phyloP scores from a whole-genome alignment of 1,140 invertebrate species.

The Chymomyza costata region DNA sequence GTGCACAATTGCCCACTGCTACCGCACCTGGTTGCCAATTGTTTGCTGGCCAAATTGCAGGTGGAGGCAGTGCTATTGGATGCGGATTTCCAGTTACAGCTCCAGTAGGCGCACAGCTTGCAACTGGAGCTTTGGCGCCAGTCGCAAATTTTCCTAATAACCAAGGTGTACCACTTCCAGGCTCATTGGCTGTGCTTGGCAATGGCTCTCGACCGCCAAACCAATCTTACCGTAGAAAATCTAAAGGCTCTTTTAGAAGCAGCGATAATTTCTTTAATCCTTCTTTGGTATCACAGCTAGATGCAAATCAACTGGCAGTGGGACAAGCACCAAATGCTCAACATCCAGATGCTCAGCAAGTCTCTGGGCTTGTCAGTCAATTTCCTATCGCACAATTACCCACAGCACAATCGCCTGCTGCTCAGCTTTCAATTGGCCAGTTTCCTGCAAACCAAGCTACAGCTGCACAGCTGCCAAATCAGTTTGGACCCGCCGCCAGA shows the following conservation, averaged over 20 bases:
- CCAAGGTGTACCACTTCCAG: no score
- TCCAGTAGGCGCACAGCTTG: no score
- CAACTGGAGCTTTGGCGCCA: no score
- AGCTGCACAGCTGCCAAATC: conserved; percentile 20
- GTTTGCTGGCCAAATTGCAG: conserved; percentile 5
- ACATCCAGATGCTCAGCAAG: conserved; percentile 21
- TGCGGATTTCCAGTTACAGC: no score
- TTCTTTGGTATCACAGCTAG: conserved; percentile 15
- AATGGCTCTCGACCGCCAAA: conserved; percentile 21
- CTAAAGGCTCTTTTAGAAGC: conserved; percentile 12
- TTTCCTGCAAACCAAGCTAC: conserved; percentile 12
- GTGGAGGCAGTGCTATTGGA: no score
- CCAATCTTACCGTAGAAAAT: background rate
- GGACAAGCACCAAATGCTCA: conserved; percentile 24
- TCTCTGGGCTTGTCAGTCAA: conserved; percentile 30
- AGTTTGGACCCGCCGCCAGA: conserved; percentile 16
- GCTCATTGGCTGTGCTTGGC: no score
- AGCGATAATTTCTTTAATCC: conserved; percentile 29
- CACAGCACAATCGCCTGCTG: no score
- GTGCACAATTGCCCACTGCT: conserved; percentile 22
- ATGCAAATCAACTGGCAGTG: background rate
- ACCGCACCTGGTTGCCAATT: conserved; percentile 29
- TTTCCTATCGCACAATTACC: conserved; percentile 19
- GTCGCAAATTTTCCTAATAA: no score
- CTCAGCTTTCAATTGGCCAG: background rate